These are phyloP conservation scores for Aporophyla lueneburgensis DNA, from an alignment of 2,888 invertebrate genomes.

Conservation along the genomic window DNA sequence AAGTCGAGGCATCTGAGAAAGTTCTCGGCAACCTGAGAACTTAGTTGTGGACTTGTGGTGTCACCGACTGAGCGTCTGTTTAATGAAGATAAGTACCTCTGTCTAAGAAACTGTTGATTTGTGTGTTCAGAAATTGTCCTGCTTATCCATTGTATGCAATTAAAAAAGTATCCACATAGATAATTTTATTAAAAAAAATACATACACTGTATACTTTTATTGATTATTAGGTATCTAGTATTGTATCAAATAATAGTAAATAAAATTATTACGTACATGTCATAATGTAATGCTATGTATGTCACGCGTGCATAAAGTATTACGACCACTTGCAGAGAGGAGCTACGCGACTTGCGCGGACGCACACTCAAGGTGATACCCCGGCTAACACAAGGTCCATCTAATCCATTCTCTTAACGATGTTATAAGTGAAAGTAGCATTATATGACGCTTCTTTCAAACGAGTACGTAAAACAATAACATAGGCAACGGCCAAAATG, in stretches of 20 bases:
- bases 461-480: conserved; percentile 50
- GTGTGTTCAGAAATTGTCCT: not conserved
- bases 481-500: conserved; percentile 24
- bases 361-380: conserved; percentile 81
- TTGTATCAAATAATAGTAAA: no score
- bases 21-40: no score
- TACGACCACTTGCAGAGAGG: conserved; percentile 59
- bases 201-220: not conserved
- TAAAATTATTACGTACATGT: not conserved
- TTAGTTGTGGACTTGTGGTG: no score
- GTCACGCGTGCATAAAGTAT: conserved; percentile 58
- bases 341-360: conserved; percentile 63
- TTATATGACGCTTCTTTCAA: conserved; percentile 42
- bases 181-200: not conserved
- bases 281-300: conserved; percentile 48
- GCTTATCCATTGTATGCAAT: not conserved
- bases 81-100: no score
- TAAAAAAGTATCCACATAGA: not conserved
- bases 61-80: no score
- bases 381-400: conserved; percentile 83
- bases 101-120: no score
- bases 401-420: conserved; percentile 82
- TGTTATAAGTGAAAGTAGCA: conserved; percentile 82
- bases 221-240: no score
- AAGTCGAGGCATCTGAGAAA: not conserved